Base-by-base conservation (phyloP, 35 echinoderm and acorn worm genomes). In the Apostichopus japonicus region DNA sequence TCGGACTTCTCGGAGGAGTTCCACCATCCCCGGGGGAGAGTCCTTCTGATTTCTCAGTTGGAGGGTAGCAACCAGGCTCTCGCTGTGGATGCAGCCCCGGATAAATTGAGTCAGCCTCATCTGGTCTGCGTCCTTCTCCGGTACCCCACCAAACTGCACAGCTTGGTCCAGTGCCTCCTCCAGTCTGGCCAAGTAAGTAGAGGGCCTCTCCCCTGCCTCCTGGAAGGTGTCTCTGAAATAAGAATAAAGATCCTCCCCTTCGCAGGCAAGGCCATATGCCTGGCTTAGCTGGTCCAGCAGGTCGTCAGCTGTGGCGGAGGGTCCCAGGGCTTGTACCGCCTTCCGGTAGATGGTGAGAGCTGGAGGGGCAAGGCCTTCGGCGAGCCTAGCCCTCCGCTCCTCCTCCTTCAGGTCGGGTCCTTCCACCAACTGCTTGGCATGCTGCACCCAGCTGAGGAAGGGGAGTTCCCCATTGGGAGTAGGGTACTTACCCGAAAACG, bases 401-500 rank as follows among this genome's bases (percentile, higher is more conserved):
- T 80, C 61, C 6, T 21, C 23, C 0, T 79, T 24, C 2, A 95
- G 22, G 16, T 10, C 11, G 4, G 62, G 1, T 21, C 92, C 94
- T 0, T 87, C 88, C 0, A 95, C 51, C 90, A 95, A 23, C 53
- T 95, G 90, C 2, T 59, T 23, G 19, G 94, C 90, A 33, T 79
- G 94, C 33, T 84, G 67, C 8, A 23, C n/a, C 94, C 94, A 95
- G 51, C 91, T 92, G 23, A 76, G 56, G 58, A 57, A 95, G 23
- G 78, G 58, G 21, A 95, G 75, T 72, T 92, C 91, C 52, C 94
- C 94, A 89, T 52, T 89, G 6, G 94, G 91, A 6, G 57, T 2
- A 5, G 94, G 94, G 2, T 44, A 44, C 75, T 90, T 92, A 73
- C 70, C 67, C 2, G 0, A 72, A 16, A 72, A 72, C 0, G 67